These are phyloP conservation scores for Sinocyclocheilus maitianheensis DNA, from an alignment of 2,113 vertebrate genomes.

Conservation along the genomic window DNA sequence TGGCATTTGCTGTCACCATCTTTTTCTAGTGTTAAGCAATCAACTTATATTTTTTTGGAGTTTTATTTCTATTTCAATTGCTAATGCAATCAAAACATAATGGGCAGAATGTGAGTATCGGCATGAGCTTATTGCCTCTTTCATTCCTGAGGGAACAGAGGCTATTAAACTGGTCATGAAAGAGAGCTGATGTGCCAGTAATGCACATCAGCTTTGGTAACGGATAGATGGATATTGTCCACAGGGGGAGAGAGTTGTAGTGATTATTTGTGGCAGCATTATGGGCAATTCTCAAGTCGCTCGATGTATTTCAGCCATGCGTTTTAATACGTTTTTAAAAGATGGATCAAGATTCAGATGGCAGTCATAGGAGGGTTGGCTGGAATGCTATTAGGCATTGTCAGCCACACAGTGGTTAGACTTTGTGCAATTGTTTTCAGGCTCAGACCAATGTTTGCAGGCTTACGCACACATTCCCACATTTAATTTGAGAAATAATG, in stretches of 20 bases:
- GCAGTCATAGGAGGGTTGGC: background rate
- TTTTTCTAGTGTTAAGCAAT: slow-evolving; percentile 4
- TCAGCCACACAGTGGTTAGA: background rate
- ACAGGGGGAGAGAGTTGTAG: background rate
- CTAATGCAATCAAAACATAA: slow-evolving; percentile 68
- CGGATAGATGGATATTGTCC: background rate
- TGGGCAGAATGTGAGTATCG: slow-evolving; percentile 53
- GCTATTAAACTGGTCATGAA: slow-evolving; percentile 43
- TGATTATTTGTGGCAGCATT: slow-evolving; percentile 1
- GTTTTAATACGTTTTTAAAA: background rate
- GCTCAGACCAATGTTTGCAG: background rate
- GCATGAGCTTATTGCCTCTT: slow-evolving; percentile 53
- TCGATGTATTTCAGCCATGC: slow-evolving; percentile 18
- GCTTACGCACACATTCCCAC: background rate
- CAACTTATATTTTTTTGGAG: background rate
- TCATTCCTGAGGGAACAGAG: slow-evolving; percentile 45
- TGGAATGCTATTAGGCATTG: background rate
- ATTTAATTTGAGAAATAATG: background rate
- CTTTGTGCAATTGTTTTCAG: no score
- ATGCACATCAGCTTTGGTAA: background rate
- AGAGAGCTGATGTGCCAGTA: slow-evolving; percentile 20
- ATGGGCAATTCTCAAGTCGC: background rate
- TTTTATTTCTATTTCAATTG: slow-evolving; percentile 63
- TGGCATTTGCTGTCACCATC: background rate
- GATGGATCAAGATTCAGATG: background rate